phyloP scores from a whole-genome alignment of 2,888 invertebrate species.

The Cyclophora punctaria region DNA sequence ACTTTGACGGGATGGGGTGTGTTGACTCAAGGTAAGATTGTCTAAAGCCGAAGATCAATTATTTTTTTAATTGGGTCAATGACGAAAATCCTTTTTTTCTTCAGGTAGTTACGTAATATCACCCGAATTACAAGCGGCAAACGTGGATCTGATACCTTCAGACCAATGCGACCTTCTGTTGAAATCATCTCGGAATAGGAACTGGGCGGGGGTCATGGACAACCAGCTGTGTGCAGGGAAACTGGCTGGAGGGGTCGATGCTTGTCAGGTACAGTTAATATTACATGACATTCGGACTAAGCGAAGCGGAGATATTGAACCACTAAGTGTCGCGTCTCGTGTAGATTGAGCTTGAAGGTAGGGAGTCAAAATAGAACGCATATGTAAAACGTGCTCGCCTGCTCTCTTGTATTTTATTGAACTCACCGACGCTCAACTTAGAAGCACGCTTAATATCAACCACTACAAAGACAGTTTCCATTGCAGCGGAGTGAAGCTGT shows the following conservation, averaged over 20 bases:
- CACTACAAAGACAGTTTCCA: no score
- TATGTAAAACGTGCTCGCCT: no score
- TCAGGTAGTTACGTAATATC: conserved; percentile 29
- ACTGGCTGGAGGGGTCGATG: conserved; percentile 46
- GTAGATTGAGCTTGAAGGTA: no score
- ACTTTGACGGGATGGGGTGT: conserved; percentile 51
- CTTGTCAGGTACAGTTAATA: conserved; percentile 39
- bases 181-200: conserved; percentile 28
- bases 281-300: no score
- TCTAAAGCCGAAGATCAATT: background rate
- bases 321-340: no score
- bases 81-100: background rate
- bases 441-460: no score
- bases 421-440: no score
- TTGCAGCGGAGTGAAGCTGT: no score
- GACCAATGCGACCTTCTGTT: conserved; percentile 33
- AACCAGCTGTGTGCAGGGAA: conserved; percentile 53
- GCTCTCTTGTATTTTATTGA: no score
- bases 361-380: no score
- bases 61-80: no score
- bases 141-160: conserved; percentile 36
- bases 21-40: conserved; percentile 30
- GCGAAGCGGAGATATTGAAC: no score
- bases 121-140: conserved; percentile 38
- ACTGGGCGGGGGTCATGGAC: conserved; percentile 37